Evolutionary conservation across 2,113 vertebrate genomes (phyloP).

Genomic region (sheep (Ovis aries)): DNA sequence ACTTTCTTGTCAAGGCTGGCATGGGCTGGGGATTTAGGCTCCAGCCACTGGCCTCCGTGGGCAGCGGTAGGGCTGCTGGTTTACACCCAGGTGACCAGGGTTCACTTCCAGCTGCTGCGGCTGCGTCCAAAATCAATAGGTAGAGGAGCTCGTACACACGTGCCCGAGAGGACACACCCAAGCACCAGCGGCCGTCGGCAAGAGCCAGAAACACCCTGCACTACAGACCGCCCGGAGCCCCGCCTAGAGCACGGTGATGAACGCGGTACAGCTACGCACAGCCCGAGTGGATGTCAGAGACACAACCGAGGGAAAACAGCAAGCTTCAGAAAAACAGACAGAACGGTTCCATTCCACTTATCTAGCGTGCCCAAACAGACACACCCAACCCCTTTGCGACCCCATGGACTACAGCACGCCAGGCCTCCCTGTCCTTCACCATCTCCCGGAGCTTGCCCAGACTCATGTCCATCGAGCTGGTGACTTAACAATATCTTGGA

Average conservation of each 20-base stretch:
- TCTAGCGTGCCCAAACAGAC: background rate
- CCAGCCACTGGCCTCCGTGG: background rate
- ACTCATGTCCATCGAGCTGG: background rate
- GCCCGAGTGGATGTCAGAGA: background rate
- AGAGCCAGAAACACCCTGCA: accelerated
- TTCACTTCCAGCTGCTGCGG: background rate
- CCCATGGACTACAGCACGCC: background rate
- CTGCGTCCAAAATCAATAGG: background rate
- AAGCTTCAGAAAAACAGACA: background rate
- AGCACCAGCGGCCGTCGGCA: background rate
- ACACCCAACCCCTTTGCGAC: background rate
- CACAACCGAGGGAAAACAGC: background rate
- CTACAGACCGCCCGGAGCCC: accelerated
- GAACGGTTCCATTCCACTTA: background rate
- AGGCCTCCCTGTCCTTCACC: background rate
- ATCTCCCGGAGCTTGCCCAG: background rate
- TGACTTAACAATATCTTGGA: background rate
- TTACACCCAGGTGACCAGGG: background rate
- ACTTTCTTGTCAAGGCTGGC: background rate
- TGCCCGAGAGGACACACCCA: too few relatives aligned
- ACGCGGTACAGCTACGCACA: accelerated
- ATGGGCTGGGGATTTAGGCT: background rate
- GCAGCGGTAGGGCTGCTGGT: background rate
- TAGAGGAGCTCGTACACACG: background rate
- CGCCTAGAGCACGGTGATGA: accelerated